Evolutionary conservation across 2,797 vertebrate species (phyloP).

Genomic region (Salmo trutta): DNA sequence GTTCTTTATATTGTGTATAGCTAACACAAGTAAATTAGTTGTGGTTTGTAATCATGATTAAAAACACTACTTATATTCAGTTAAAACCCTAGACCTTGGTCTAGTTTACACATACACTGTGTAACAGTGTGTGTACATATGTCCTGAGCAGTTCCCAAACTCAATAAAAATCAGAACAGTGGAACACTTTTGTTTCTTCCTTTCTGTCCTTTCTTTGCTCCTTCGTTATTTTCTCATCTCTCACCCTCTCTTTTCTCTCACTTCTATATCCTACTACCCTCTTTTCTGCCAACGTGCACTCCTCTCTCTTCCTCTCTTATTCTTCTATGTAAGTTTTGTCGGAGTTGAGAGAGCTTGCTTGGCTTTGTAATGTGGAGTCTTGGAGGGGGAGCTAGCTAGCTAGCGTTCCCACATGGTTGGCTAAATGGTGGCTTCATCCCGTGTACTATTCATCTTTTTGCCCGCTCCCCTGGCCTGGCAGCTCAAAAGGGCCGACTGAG

Average conservation of each 20-base stretch:
- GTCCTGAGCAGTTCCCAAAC: neutral
- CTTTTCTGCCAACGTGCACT: neutral
- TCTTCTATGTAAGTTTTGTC: constrained; percentile 71
- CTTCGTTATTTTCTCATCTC: neutral
- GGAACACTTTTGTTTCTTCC: neutral
- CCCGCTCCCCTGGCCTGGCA: constrained; percentile 91
- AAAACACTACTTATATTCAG: neutral
- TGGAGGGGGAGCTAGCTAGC: constrained; percentile 51
- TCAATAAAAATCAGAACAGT: neutral
- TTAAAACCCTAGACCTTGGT: neutral
- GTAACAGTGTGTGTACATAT: neutral
- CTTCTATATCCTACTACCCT: neutral
- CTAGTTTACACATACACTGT: neutral
- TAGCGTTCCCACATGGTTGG: constrained; percentile 94
- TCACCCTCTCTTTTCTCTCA: constrained; percentile 3
- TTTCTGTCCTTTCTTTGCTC: neutral
- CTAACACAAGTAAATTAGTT: neutral
- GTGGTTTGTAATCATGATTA: neutral
- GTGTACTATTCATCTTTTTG: constrained; percentile 92
- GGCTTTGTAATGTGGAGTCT: constrained; percentile 90
- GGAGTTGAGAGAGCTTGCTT: constrained; percentile 80
- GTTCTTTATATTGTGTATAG: neutral
- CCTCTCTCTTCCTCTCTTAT: constrained; percentile 34
- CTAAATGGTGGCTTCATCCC: constrained; percentile 95
- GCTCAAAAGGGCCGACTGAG: constrained; percentile 98